phyloP scores from a whole-genome alignment of 1,140 invertebrate genomes.

The Drosophila orena region DNA sequence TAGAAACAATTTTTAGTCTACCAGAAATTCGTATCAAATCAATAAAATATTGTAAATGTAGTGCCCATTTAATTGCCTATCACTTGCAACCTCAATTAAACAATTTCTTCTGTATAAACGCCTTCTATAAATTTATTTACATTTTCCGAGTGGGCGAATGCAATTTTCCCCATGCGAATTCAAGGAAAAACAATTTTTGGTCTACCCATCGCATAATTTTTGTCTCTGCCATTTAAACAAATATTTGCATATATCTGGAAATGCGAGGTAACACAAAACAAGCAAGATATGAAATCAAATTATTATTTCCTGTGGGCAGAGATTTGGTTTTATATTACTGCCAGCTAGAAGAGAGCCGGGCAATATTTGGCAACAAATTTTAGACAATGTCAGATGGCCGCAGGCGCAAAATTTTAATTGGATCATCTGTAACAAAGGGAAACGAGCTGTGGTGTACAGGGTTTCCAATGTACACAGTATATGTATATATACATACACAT shows the following conservation, averaged over 20 bases:
- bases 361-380: constrained; percentile 50
- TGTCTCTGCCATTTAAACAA: constrained; percentile 17
- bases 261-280: constrained; percentile 6
- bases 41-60: background rate
- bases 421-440: constrained; percentile 56
- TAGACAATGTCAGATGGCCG: constrained; percentile 38
- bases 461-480: constrained; percentile 11
- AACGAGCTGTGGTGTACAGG: constrained; percentile 15
- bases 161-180: constrained; percentile 1
- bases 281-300: constrained; percentile 48
- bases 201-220: constrained; percentile 12
- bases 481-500: no score
- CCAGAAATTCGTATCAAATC: background rate
- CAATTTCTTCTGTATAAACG: constrained; percentile 6
- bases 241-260: constrained; percentile 37
- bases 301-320: constrained; percentile 43
- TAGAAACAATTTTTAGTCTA: background rate
- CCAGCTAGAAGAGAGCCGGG: constrained; percentile 12
- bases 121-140: background rate
- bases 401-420: constrained; percentile 70
- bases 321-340: constrained; percentile 49
- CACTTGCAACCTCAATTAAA: constrained; percentile 1
- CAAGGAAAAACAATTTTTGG: constrained; percentile 2
- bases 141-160: background rate
- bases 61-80: constrained; percentile 13